Evolutionary conservation across 2,888 invertebrate genomes (phyloP).

Genomic region (Sympetrum striolatum): DNA sequence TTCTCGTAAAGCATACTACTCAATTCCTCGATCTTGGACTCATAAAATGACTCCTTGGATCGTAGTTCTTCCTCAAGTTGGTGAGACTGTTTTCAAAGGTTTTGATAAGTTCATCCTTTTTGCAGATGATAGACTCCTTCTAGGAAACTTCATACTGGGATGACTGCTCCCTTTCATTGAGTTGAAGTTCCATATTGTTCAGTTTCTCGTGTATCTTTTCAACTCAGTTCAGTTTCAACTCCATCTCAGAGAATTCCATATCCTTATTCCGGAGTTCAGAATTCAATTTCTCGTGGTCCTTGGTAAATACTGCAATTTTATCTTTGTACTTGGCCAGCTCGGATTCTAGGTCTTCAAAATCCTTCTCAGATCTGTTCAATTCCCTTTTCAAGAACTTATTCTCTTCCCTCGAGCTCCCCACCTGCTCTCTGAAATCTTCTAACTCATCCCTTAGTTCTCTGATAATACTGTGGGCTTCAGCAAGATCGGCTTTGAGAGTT

Average conservation of each 20-base stretch:
- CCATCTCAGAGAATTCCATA: slow-evolving; percentile 60
- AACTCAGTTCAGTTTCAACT: slow-evolving; percentile 60
- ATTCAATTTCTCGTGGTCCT: slow-evolving; percentile 49
- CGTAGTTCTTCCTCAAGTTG: slow-evolving; percentile 68
- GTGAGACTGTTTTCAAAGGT: slow-evolving; percentile 72
- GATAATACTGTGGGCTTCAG: slow-evolving; percentile 55
- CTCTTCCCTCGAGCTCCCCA: slow-evolving; percentile 59
- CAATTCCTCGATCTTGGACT: slow-evolving; percentile 68
- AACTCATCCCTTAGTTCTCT: slow-evolving; percentile 64
- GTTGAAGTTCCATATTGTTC: slow-evolving; percentile 54
- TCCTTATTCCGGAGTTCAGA: slow-evolving; percentile 66
- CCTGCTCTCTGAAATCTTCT: slow-evolving; percentile 72
- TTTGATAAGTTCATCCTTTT: slow-evolving; percentile 69
- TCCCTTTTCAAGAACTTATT: slow-evolving; percentile 46
- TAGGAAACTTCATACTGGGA: slow-evolving; percentile 60
- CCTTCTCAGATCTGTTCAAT: slow-evolving; percentile 51
- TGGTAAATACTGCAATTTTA: slow-evolving; percentile 56
- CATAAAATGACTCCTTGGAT: slow-evolving; percentile 62
- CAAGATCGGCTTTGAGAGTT: slow-evolving; percentile 60
- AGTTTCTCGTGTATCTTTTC: slow-evolving; percentile 53
- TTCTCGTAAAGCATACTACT: slow-evolving; percentile 66
- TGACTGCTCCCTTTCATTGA: slow-evolving; percentile 54
- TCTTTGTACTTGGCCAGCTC: slow-evolving; percentile 61
- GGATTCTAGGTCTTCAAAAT: slow-evolving; percentile 54
- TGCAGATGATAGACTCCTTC: slow-evolving; percentile 70